Conservation (phyloP, 2,888 invertebrate genomes). For the Steinernema scapterisci region DNA sequence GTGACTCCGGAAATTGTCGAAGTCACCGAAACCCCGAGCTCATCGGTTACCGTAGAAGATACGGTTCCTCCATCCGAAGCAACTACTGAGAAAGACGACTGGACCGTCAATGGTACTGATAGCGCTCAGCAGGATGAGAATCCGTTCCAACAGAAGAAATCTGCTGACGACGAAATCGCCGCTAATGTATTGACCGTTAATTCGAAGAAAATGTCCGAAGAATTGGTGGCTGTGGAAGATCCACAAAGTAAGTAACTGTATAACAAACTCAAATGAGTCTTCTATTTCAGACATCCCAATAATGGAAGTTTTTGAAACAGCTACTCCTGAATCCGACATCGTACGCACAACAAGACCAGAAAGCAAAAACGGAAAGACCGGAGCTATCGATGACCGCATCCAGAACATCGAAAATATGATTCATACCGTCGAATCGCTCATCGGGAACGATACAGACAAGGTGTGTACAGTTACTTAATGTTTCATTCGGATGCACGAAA, state of each 20-base stretch:
- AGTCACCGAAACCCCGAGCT: constrained; percentile 1
- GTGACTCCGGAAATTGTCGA: not conserved
- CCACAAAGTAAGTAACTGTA: not conserved
- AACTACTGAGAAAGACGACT: not conserved
- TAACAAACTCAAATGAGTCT: not conserved
- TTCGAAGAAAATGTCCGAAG: constrained; percentile 4
- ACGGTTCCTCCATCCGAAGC: not conserved
- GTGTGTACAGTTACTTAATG: not conserved
- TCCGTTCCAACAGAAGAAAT: not conserved
- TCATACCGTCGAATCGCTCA: not conserved
- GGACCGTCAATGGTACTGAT: not conserved
- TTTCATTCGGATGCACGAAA: not conserved
- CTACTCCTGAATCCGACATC: constrained; percentile 11
- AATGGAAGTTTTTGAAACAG: constrained; percentile 14
- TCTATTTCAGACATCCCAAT: not conserved
- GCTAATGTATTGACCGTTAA: not conserved
- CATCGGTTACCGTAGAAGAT: not conserved
- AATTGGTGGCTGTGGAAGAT: constrained; percentile 10
- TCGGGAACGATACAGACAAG: not conserved
- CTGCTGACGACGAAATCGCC: constrained; percentile 15
- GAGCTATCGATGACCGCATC: not conserved
- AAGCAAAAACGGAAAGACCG: not conserved
- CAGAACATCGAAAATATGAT: constrained; percentile 11
- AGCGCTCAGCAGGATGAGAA: constrained; percentile 13
- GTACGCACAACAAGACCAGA: not conserved